A percentile compares a stretch with the other conserved stretches of the same genome.
Conservation (phyloP, 2,888 invertebrate species). For the Athalia rosae region DNA sequence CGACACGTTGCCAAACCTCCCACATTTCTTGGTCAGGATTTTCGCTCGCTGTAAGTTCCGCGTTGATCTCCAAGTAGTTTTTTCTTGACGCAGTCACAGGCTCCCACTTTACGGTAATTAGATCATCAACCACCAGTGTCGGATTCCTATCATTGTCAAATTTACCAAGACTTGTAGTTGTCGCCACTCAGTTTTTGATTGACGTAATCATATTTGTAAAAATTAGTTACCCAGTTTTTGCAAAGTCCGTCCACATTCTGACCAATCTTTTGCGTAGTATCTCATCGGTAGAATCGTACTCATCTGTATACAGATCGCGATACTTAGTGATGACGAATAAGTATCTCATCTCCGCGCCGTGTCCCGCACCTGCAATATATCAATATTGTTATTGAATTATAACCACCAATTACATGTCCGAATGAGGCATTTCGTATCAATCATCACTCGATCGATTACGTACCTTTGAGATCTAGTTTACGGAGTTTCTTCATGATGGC, state of each 20-base stretch:
- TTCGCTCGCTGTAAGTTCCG: constrained; percentile 48
- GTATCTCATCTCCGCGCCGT: constrained; percentile 28
- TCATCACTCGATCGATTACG: background rate
- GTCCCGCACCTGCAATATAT: constrained; percentile 11
- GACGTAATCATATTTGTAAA: too few relatives aligned
- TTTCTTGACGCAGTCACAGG: constrained; percentile 51
- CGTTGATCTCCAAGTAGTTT: constrained; percentile 58
- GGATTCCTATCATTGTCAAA: constrained; percentile 56
- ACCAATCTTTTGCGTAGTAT: constrained; percentile 58
- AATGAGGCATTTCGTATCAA: background rate
- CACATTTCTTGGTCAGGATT: constrained; percentile 51
- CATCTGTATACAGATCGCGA: constrained; percentile 36
- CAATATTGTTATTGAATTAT: background rate
- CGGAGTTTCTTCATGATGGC: constrained; percentile 9
- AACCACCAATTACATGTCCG: background rate
- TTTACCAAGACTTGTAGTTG: background rate
- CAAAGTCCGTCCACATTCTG: constrained; percentile 65
- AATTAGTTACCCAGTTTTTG: constrained; percentile 60
- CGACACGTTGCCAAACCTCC: constrained; percentile 54
- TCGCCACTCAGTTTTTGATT: too few relatives aligned
- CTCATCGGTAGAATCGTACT: constrained; percentile 57
- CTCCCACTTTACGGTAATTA: constrained; percentile 56
- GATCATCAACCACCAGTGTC: constrained; percentile 56
- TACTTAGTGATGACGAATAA: constrained; percentile 7
- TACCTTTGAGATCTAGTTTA: constrained; percentile 19